Base-by-base conservation (phyloP, 2,797 vertebrate species). In the Carapus acus region DNA sequence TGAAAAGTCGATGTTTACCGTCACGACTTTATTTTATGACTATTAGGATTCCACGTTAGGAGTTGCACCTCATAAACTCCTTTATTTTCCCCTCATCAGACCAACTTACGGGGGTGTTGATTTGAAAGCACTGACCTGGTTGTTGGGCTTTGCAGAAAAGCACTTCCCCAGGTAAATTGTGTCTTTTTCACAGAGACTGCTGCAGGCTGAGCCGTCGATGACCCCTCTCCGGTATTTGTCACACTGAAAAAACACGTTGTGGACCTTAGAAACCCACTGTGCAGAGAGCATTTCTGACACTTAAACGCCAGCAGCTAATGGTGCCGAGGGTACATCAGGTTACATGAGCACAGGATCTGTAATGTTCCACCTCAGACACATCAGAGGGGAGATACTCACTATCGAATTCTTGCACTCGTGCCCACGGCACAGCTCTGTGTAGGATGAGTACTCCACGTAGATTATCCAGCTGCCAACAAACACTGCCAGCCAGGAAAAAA, bases 401-500 rank as follows among this genome's bases (percentile, higher is more conserved):
- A 97, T 96, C 62, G 90, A 88, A 60, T 90, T 91, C 81, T 93
- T 96, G 85, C 96, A 99, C 73, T 96, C 93, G 34, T 91, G 92
- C 62, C 94, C 96, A 62, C 94, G 91, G 81, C 96, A 99, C 54
- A 97, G 88, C 70, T 99, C 96, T 54, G 93, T 94, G 86, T 97
- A 96, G 69, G 93, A 85, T 3, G 93, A 98, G 67, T 99, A 99
- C 69, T 97, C 90, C 38, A 94, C 93, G 21, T 99, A 99, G 31
- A 94, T 79, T 39, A 99, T 88, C 96, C 96, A 99, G 87, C 96
- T 98, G 75, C 95, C 91, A 78, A 98, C 85, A 53, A 98, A 95
- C 73, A 98, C 92, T 0, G 84, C 93, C 86, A 99, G 77, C 96
- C 96, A 99, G 56, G 94, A 97, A 53, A 96, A 90, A 86, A 99